Conservation (phyloP, 2,113 vertebrate species). For the Dicrurus megarhynchus region DNA sequence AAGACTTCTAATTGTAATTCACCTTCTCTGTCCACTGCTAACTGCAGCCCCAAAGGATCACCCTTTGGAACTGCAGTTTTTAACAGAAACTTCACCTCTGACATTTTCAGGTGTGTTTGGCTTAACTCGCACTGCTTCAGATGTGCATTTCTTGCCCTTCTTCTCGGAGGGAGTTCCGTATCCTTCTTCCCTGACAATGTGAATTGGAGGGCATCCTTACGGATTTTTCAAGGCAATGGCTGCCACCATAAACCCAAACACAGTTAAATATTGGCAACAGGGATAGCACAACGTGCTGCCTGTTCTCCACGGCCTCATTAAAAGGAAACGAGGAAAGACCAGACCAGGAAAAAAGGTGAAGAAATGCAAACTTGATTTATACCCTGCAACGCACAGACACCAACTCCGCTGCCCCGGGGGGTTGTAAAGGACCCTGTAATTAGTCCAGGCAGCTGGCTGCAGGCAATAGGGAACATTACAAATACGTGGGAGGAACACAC, state of each 20-base stretch:
- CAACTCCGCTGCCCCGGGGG: neutral
- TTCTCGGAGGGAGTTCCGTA: neutral
- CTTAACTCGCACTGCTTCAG: neutral
- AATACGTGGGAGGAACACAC: neutral
- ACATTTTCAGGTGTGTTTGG: neutral
- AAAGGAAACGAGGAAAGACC: neutral
- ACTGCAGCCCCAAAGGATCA: neutral
- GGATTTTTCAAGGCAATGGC: neutral
- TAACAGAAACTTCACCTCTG: neutral
- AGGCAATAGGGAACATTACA: neutral
- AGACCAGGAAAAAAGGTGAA: neutral
- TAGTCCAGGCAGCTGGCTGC: neutral
- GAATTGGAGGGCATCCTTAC: neutral
- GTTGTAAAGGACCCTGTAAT: neutral
- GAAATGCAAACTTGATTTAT: conserved; percentile 3
- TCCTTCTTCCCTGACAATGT: neutral
- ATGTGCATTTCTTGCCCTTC: fast-evolving
- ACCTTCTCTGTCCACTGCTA: neutral
- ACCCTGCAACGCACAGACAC: neutral
- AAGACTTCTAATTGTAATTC: neutral
- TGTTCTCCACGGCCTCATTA: neutral
- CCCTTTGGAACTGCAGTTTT: neutral
- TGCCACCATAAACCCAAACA: neutral
- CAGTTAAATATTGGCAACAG: neutral
- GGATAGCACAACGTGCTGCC: fast-evolving